Evolutionary conservation across 2,797 vertebrate genomes (phyloP), one percentile per base, ranked within the genome.

Genomic region (Scolopax bukidnonensis): DNA sequence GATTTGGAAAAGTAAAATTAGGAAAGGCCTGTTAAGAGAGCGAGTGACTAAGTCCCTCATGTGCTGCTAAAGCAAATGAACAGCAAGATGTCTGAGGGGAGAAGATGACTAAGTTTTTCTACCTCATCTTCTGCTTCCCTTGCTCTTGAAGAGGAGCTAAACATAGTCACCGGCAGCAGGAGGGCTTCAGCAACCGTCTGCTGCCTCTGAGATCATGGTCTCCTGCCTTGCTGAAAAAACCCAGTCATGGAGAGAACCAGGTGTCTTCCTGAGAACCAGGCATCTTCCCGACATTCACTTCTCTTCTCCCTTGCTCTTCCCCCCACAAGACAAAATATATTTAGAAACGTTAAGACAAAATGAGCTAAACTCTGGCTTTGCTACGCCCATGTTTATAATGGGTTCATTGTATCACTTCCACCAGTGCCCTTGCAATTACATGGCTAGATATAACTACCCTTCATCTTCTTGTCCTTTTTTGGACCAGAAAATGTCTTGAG

Each of bases 41-140:
- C 25, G 68, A 57, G 71, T 84, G 94, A 89, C 84, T 90, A 82
- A 96, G 70, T 83, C 51, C 70, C 95, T 91, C 90, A 21, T 79
- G 75, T 68, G 64, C 84, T 84, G 60, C 81, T 90, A 71, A 90
- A 93, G 60, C 47, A 95, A 93, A 68, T 77, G 81, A 93, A 90
- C 90, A 95, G 82, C 78, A 90, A 87, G 85, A 65, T 74, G 48
- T 90, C 84, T 94, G 88, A 89, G 77, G 33, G 86, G 60, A 95
- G 84, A 92, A 69, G 87, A 92, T 95, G 83, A 92, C 94, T 95
- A 90, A 83, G 76, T 64, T 84, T 91, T 95, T 82, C 83, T 93
- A 50, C 83, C 93, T 93, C 61, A 50, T 87, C 60, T 95, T 93
- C 68, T 91, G 65, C 93, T 94, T 95, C 82, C 69, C 45, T 92